phyloP scores from a whole-genome alignment of 2,888 invertebrate species.

The Ochropleura plecta region DNA sequence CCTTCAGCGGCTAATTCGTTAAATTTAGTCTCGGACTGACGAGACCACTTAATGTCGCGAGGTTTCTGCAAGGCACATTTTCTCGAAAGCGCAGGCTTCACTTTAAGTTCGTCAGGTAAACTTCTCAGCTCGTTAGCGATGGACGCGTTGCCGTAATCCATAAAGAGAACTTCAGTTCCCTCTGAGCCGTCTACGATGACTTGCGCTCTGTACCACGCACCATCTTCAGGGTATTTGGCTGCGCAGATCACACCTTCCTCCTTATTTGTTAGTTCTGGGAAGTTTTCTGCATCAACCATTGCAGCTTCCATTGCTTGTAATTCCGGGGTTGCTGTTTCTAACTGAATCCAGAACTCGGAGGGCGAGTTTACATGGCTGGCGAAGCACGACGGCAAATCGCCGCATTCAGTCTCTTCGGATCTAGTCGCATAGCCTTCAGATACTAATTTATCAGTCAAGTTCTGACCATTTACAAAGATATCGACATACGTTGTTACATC shows the following conservation, averaged over 20 bases:
- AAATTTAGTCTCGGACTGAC: conserved; percentile 92
- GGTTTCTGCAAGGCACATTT: conserved; percentile 92
- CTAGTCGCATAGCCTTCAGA: conserved; percentile 90
- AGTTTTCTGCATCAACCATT: conserved; percentile 89
- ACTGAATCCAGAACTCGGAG: conserved; percentile 94
- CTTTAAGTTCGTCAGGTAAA: conserved; percentile 91
- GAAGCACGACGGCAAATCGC: conserved; percentile 91
- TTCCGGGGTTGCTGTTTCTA: conserved; percentile 91
- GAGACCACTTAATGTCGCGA: conserved; percentile 91
- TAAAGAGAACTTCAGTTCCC: conserved; percentile 91
- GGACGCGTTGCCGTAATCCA: conserved; percentile 93
- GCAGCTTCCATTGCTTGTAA: conserved; percentile 91
- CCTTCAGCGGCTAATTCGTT: conserved; percentile 93
- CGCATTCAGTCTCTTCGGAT: conserved; percentile 88
- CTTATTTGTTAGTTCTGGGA: conserved; percentile 85
- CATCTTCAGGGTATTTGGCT: conserved; percentile 92
- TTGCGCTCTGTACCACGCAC: conserved; percentile 92
- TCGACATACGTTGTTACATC: conserved; percentile 92
- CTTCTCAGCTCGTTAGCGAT: conserved; percentile 90
- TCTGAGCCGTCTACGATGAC: conserved; percentile 90
- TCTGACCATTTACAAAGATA: conserved; percentile 91
- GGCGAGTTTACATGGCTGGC: conserved; percentile 94
- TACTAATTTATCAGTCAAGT: conserved; percentile 91
- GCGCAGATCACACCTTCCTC: conserved; percentile 91
- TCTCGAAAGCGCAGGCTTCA: conserved; percentile 91